A percentile compares a stretch with the other conserved stretches of the same genome.
Evolutionary conservation across 2,888 invertebrate genomes (phyloP).

Genomic region (Drosophila neotestacea): DNA sequence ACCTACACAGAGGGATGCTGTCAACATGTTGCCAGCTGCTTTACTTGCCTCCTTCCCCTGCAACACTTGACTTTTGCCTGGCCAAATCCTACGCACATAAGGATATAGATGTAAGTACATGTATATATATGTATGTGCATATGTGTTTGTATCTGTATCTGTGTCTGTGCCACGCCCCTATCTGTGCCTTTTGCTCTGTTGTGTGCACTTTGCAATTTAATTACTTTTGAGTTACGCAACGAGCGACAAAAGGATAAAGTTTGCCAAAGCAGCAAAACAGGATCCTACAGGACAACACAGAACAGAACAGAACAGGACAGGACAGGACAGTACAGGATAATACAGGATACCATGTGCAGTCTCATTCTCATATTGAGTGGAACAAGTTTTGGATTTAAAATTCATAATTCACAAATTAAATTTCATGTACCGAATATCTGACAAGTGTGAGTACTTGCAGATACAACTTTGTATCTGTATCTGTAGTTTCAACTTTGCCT

Average conservation of each 20-base stretch:
- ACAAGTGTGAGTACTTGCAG: constrained; percentile 10
- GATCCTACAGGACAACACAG: constrained; percentile 33
- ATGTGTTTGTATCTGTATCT: neutral
- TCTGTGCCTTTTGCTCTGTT: constrained; percentile 28
- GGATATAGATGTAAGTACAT: neutral
- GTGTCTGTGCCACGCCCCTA: constrained; percentile 18
- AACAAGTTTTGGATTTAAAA: constrained; percentile 38
- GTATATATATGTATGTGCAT: neutral
- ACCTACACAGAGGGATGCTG: constrained; percentile 30
- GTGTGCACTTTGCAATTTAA: constrained; percentile 73
- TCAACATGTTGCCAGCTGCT: constrained; percentile 64
- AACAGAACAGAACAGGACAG: constrained; percentile 13
- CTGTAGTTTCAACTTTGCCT: constrained; percentile 30
- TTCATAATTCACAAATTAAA: constrained; percentile 73
- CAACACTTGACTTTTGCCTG: constrained; percentile 68
- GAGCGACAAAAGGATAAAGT: constrained; percentile 63
- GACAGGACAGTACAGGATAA: constrained; percentile 14
- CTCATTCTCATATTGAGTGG: constrained; percentile 24
- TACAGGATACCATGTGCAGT: constrained; percentile 34
- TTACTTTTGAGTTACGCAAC: constrained; percentile 76
- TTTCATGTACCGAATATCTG: constrained; percentile 43
- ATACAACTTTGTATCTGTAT: constrained; percentile 30
- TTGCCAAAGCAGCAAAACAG: constrained; percentile 51
- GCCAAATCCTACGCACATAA: constrained; percentile 48
- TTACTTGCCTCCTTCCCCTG: constrained; percentile 30